Evolutionary conservation across 2,888 invertebrate species (phyloP).

Genomic region (Eumerus sabulonum): DNA sequence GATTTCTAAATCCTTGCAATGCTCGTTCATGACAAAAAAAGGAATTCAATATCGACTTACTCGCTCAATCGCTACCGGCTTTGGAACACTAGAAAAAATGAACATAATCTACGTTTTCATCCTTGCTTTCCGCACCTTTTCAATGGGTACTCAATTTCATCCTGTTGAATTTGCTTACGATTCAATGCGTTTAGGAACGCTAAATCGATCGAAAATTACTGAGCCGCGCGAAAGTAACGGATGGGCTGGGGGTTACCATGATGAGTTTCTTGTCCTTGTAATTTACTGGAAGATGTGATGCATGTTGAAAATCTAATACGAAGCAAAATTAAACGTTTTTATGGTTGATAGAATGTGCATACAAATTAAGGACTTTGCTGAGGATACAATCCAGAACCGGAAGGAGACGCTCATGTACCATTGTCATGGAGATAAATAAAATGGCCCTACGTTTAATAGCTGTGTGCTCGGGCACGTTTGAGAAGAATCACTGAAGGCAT

Average conservation of each 20-base stretch:
- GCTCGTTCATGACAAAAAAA: no score
- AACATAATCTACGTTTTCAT: not conserved
- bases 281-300: not conserved
- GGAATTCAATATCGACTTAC: no score
- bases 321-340: slow-evolving; percentile 34
- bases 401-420: slow-evolving; percentile 6
- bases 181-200: slow-evolving; percentile 9
- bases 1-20: slow-evolving; percentile 1
- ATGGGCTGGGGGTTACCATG: no score
- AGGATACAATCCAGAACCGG: slow-evolving; percentile 38
- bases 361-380: slow-evolving; percentile 32
- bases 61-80: not conserved
- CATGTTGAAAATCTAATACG: not conserved
- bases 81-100: not conserved
- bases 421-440: not conserved
- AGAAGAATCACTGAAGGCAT: no score
- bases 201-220: slow-evolving; percentile 58
- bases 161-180: no score
- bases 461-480: no score
- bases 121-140: not conserved
- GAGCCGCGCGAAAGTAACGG: not conserved
- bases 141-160: no score
- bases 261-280: slow-evolving; percentile 3
- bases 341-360: slow-evolving; percentile 52
- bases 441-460: no score